phyloP scores from a whole-genome alignment of 2,113 vertebrate genomes.

The Gasterosteus aculeatus region DNA sequence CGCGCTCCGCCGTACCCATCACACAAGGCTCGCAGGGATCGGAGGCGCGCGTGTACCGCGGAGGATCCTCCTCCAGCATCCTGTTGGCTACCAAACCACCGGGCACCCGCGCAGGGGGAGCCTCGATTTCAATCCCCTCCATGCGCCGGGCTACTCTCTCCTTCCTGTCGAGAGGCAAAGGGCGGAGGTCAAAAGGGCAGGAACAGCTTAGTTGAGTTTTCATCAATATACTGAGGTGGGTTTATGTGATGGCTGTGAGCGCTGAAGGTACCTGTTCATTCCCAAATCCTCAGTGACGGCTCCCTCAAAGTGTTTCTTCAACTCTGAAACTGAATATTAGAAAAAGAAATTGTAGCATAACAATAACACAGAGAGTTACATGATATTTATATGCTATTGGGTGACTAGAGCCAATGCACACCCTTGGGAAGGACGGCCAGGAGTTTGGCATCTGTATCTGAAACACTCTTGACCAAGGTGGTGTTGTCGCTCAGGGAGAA shows the following conservation, averaged over 20 bases:
- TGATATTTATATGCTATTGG: neutral
- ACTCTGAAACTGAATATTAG: constrained; percentile 89
- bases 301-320: constrained; percentile 94
- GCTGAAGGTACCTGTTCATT: constrained; percentile 91
- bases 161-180: constrained; percentile 82
- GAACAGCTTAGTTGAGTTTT: neutral
- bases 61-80: constrained; percentile 92
- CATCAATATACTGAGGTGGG: neutral
- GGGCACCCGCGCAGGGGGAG: constrained; percentile 87
- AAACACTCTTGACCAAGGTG: constrained; percentile 82
- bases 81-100: constrained; percentile 90
- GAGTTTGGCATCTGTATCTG: constrained; percentile 87
- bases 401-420: constrained; percentile 60
- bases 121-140: constrained; percentile 93
- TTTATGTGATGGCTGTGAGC: neutral
- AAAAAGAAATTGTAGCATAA: neutral
- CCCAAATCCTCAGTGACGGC: constrained; percentile 78
- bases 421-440: constrained; percentile 90
- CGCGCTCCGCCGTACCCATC: constrained; percentile 78
- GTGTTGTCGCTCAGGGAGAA: constrained; percentile 84
- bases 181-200: neutral
- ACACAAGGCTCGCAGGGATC: constrained; percentile 89
- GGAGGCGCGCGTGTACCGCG: constrained; percentile 92
- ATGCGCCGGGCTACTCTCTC: constrained; percentile 94
- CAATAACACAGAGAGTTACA: neutral